These are phyloP conservation scores for Melospiza georgiana DNA, from an alignment of 2,113 vertebrate genomes.

Conservation along the genomic window DNA sequence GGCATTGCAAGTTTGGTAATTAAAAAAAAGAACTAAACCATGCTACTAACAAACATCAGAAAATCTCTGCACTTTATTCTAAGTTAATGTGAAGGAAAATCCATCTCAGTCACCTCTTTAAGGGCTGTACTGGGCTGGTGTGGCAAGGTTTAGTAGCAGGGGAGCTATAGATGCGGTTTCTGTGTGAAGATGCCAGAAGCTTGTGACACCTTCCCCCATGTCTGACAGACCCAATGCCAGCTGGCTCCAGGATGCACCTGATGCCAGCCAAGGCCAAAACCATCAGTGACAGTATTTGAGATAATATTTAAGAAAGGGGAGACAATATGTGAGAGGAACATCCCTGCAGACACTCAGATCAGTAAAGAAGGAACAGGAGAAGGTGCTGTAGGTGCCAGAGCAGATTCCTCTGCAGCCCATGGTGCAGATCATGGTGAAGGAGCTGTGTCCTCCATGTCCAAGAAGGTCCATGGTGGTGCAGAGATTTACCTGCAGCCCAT, in stretches of 20 bases:
- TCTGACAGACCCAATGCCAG: background rate
- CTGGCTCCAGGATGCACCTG: rapidly evolving
- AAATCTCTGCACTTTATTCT: background rate
- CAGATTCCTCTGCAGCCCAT: rapidly evolving
- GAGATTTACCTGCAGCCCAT: background rate
- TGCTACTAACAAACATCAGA: background rate
- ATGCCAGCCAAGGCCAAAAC: background rate
- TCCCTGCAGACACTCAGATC: background rate
- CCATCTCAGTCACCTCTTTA: background rate
- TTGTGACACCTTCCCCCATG: background rate
- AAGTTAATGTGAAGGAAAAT: background rate
- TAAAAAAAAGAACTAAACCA: background rate
- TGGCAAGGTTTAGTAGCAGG: rapidly evolving
- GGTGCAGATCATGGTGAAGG: background rate
- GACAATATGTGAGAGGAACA: background rate
- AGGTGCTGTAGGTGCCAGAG: background rate
- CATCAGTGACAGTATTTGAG: background rate
- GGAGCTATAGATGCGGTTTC: background rate
- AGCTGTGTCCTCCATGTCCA: background rate
- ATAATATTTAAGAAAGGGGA: background rate
- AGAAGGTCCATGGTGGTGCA: background rate
- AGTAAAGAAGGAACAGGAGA: background rate
- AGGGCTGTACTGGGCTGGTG: background rate
- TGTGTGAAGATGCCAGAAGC: background rate
- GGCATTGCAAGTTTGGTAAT: background rate